These are phyloP conservation scores for Gymnocypris eckloni DNA, from an alignment of 2,797 vertebrate genomes.

Conservation along the genomic window DNA sequence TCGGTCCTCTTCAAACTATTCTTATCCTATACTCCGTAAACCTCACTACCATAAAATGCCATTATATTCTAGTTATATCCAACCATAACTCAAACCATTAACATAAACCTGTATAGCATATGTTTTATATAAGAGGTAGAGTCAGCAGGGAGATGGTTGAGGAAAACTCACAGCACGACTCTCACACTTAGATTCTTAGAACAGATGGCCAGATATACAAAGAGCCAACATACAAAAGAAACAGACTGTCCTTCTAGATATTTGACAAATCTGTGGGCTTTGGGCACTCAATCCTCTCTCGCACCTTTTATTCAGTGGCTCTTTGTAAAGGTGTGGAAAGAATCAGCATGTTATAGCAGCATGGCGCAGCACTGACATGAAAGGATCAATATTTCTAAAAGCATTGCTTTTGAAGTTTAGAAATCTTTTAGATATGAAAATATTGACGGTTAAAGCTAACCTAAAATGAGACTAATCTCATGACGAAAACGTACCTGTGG, in stretches of 20 bases:
- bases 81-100: neutral
- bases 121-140: constrained; percentile 11
- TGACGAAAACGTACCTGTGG: neutral
- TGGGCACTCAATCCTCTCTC: neutral
- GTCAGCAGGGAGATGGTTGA: neutral
- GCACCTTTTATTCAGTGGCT: constrained; percentile 17
- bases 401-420: constrained; percentile 6
- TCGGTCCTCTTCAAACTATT: neutral
- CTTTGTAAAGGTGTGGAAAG: neutral
- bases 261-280: constrained; percentile 28
- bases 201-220: constrained; percentile 35
- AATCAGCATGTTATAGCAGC: neutral
- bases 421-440: neutral
- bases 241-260: constrained; percentile 3
- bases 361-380: neutral
- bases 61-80: neutral
- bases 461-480: neutral
- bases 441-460: neutral
- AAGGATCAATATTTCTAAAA: constrained; percentile 11
- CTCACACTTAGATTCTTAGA: neutral
- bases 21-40: neutral
- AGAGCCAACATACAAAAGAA: constrained; percentile 13
- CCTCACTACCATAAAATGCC: neutral
- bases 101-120: constrained; percentile 10
- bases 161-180: constrained; percentile 29